Base-by-base conservation (phyloP, 1,140 invertebrate species). In the Zaprionus vittiger region DNA sequence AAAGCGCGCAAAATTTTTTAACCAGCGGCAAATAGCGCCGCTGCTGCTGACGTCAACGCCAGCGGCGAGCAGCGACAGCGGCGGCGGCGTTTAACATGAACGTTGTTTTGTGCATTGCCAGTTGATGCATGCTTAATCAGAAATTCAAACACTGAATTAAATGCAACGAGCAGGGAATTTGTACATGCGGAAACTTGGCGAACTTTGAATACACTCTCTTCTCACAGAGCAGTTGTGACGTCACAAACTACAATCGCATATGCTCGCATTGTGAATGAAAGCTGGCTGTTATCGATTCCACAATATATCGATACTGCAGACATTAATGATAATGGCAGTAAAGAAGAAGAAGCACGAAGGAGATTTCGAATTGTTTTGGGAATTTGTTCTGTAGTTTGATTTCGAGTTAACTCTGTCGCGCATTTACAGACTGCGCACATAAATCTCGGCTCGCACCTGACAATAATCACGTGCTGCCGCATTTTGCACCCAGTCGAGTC, bases 1-100 rank as follows among this genome's bases (percentile, higher is more conserved):
- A 89, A 87, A 81, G 81, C 83, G 81, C 83, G 74, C 81, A 84
- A 89, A 81, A 79, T 84, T 89, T 87, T 83, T 89, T 83, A 83
- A 87, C 84, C 84, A 89, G 81, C 81, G 84, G 84, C 80, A 81
- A 83, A 72, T 80, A 65, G 73, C 73, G 64, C 37, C 62, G 56
- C 44, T 55, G 34, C 64, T 44, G 64, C 61, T 38, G 26, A 28
- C 67, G 26, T 41, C 37, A 15, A 31, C 60, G 59, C n/a, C 47
- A 15, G 15, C 17, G 24, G 38, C 17, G 5, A 22, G 52, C 41
- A 9, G 61, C 70, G 57, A 26, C 60, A 17, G 57, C 52, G 47
- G 57, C 57, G 24, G 61, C 73, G 64, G 59, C 74, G 44, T 69
- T 74, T 56, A 77, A 70, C 77, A 71, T 64, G 55, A 74, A 68